Conservation (phyloP, 2,888 invertebrate species). For the Diarsia rubi region DNA sequence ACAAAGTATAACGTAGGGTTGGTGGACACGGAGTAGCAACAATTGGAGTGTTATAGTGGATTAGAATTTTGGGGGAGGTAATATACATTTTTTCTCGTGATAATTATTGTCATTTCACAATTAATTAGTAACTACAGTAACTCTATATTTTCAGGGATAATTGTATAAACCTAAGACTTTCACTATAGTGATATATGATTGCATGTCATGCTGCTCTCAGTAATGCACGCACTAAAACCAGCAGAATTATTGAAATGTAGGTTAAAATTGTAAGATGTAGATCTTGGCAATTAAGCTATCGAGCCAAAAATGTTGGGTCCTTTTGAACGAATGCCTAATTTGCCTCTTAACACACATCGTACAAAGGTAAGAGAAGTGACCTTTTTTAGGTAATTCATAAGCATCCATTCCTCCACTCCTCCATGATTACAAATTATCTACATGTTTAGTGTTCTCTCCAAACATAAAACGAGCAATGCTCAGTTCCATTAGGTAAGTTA, state of each 20-base stretch:
- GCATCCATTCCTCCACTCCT: constrained; percentile 35
- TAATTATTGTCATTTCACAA: background rate
- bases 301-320: background rate
- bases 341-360: background rate
- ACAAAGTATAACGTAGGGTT: constrained; percentile 29
- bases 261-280: background rate
- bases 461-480: constrained; percentile 66
- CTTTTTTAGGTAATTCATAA: constrained; percentile 8
- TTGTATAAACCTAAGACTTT: background rate
- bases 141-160: background rate
- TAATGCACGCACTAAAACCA: background rate
- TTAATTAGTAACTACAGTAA: background rate
- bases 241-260: background rate
- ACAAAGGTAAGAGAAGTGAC: background rate
- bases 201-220: background rate
- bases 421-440: constrained; percentile 54
- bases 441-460: constrained; percentile 52
- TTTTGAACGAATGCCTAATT: background rate
- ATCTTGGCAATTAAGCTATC: background rate
- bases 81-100: background rate
- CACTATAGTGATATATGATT: background rate
- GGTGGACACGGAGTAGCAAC: constrained; percentile 16
- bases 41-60: background rate
- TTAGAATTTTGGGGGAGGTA: background rate
- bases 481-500: constrained; percentile 70